These are phyloP conservation scores for Archaeoteleia sp. DNA, from an alignment of 2,888 invertebrate genomes.

Conservation along the genomic window DNA sequence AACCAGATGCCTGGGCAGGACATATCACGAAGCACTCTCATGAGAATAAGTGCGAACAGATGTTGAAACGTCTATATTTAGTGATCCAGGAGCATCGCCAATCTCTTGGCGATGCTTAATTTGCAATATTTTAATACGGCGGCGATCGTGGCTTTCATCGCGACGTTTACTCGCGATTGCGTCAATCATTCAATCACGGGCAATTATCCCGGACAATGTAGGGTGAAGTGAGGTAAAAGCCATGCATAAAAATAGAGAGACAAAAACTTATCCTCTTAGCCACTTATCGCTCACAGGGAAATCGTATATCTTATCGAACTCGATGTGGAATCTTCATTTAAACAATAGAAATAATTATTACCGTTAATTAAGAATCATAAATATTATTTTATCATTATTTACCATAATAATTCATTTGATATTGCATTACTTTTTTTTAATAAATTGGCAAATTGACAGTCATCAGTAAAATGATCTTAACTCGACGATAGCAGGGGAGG, in stretches of 20 bases:
- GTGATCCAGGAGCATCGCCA: constrained; percentile 13
- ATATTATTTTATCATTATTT: no score
- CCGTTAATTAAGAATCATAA: no score
- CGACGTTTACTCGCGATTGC: constrained; percentile 18
- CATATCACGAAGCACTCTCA: constrained; percentile 17
- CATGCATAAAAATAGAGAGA: no score
- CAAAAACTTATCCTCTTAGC: no score
- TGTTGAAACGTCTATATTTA: constrained; percentile 12
- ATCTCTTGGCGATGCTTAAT: constrained; percentile 37
- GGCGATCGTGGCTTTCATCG: constrained; percentile 29
- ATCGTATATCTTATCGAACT: no score
- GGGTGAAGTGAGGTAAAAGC: no score
- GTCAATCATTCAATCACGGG: constrained; percentile 38
- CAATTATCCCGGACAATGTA: constrained; percentile 33
- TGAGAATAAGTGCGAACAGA: constrained; percentile 24
- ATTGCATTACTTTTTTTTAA: no score
- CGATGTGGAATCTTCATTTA: no score
- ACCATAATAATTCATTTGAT: no score
- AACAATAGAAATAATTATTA: no score
- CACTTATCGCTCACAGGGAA: no score
- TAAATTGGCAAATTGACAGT: no score
- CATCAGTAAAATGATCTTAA: constrained; percentile 44
- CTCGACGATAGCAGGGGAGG: constrained; percentile 33
- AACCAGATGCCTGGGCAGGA: constrained; percentile 13
- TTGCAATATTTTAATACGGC: constrained; percentile 45